Conservation (phyloP, 92 coral and sea anemone genomes). For the Heteractis magnifica region DNA sequence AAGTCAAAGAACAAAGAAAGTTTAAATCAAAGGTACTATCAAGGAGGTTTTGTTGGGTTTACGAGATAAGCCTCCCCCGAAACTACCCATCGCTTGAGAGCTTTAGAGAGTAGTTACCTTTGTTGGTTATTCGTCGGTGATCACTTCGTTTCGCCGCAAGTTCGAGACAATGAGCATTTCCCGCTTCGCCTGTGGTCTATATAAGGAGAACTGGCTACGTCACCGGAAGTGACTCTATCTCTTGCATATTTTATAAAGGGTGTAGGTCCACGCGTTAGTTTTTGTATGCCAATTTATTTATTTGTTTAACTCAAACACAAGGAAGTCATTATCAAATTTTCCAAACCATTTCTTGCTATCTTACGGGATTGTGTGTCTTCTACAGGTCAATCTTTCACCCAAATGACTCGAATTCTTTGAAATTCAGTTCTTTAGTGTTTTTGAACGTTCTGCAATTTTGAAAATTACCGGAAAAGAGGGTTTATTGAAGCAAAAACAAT, state of each 20-base stretch:
- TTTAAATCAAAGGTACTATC: background rate
- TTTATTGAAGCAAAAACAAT: background rate
- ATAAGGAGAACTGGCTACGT: background rate
- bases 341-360: background rate
- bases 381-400: background rate
- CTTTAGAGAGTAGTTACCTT: slow-evolving; percentile 5
- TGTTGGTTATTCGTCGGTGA: background rate
- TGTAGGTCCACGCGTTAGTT: background rate
- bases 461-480: background rate
- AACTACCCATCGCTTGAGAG: background rate
- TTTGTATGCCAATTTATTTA: background rate
- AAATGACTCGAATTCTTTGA: background rate
- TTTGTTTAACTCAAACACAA: slow-evolving; percentile 1
- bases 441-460: background rate
- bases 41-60: background rate
- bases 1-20: background rate
- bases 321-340: background rate
- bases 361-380: background rate
- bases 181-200: background rate
- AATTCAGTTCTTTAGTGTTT: background rate
- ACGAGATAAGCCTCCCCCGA: background rate
- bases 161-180: background rate
- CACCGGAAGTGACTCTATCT: background rate
- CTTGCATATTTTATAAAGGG: background rate
- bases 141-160: background rate